Conservation (phyloP, 2,113 vertebrate genomes). For the Callionymus lyra region DNA sequence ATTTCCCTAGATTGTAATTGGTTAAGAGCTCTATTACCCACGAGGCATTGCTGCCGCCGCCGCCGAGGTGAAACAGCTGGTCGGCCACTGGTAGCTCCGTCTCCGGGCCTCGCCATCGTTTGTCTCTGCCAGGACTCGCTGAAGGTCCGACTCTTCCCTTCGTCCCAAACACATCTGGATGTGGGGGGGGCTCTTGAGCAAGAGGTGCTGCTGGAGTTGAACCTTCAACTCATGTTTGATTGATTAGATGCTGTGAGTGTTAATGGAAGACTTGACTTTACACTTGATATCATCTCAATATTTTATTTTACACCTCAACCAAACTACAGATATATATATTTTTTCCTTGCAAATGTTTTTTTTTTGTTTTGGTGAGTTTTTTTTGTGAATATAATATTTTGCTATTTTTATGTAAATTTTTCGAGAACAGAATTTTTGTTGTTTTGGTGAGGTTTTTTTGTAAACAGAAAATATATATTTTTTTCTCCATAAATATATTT, state of each 20-base stretch:
- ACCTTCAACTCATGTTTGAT: conserved; percentile 46
- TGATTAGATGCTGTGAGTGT: conserved; percentile 34
- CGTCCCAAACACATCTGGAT: conserved; percentile 14
- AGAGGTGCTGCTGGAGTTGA: conserved; percentile 38
- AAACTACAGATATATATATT: too few relatives aligned
- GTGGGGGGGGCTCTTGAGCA: conserved; percentile 36
- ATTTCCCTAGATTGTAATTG: conserved; percentile 63
- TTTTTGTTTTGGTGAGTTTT: background rate
- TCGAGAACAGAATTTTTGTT: too few relatives aligned
- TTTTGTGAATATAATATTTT: too few relatives aligned
- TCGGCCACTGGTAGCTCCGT: conserved; percentile 41
- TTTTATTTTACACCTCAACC: too few relatives aligned
- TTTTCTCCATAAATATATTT: too few relatives aligned
- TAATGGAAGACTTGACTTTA: conserved; percentile 15
- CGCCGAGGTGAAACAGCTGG: conserved; percentile 58
- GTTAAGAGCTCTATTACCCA: conserved; percentile 64
- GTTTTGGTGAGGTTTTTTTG: too few relatives aligned
- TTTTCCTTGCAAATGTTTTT: too few relatives aligned
- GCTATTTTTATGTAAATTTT: too few relatives aligned
- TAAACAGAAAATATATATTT: too few relatives aligned
- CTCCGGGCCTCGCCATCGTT: conserved; percentile 34
- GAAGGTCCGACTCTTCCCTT: conserved; percentile 6
- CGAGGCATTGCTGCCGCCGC: conserved; percentile 47
- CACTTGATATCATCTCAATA: too few relatives aligned
- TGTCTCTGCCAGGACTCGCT: conserved; percentile 46